Conservation (phyloP, 2,113 vertebrate species). For the Microtus oregoni region DNA sequence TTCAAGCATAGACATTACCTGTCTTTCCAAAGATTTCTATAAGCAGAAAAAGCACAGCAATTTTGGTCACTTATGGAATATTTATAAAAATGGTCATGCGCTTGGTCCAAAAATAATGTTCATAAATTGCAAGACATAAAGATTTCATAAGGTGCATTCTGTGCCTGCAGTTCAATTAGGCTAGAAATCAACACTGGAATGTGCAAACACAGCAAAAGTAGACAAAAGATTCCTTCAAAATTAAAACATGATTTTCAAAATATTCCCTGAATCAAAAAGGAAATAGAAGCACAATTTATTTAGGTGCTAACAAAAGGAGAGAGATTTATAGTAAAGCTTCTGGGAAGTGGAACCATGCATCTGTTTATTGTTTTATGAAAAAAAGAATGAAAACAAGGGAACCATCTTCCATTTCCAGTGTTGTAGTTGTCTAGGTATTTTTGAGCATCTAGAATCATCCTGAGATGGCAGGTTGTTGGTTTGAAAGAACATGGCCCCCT, state of each 20-base stretch:
- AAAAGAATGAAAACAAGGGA: conserved; percentile 24
- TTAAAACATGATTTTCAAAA: conserved; percentile 60
- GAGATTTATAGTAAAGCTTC: conserved; percentile 27
- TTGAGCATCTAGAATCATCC: not conserved
- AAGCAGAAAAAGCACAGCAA: conserved; percentile 59
- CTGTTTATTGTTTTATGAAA: conserved; percentile 46
- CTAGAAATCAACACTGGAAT: conserved; percentile 41
- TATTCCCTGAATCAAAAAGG: conserved; percentile 15
- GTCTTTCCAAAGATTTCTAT: conserved; percentile 56
- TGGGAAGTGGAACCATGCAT: not conserved
- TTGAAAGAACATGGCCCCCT: not conserved
- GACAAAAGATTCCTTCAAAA: conserved; percentile 43
- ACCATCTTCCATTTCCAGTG: not conserved
- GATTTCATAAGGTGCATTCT: conserved; percentile 43
- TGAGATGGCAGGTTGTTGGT: not conserved
- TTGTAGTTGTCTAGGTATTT: not conserved
- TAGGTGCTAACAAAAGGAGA: conserved; percentile 50
- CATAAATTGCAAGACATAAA: conserved; percentile 68
- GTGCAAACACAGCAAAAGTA: conserved; percentile 33
- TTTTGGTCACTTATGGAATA: conserved; percentile 55
- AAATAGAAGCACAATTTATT: conserved; percentile 58
- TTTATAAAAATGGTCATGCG: conserved; percentile 51
- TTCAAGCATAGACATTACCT: conserved; percentile 42
- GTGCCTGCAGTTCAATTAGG: conserved; percentile 58
- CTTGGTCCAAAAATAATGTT: conserved; percentile 62